A percentile compares a stretch with the other conserved stretches of the same genome.
These are phyloP conservation scores for Elysia crispata DNA, from an alignment of 2,888 invertebrate genomes.

Conservation along the genomic window DNA sequence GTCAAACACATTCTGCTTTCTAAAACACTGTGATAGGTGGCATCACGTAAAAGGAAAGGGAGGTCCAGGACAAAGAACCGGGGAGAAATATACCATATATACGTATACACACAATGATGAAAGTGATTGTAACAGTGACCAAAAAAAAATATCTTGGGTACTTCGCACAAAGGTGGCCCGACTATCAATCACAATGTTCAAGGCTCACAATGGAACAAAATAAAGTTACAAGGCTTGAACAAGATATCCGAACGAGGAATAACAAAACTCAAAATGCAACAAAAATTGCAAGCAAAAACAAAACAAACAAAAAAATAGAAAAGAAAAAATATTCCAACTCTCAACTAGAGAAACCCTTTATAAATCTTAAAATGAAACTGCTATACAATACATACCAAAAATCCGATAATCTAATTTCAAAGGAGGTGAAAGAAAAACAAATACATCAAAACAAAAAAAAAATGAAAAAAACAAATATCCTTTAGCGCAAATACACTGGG, in stretches of 20 bases:
- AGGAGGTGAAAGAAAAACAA: conserved; percentile 43
- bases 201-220: not conserved
- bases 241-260: not conserved
- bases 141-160: not conserved
- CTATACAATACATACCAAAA: conserved; percentile 66
- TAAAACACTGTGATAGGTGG: too few species aligned
- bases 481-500: not conserved
- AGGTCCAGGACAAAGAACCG: too few species aligned
- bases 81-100: too few species aligned
- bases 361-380: not conserved
- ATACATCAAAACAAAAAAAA: not conserved
- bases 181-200: not conserved
- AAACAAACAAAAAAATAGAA: too few species aligned
- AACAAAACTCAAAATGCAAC: not conserved
- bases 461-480: conserved; percentile 14
- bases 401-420: conserved; percentile 67
- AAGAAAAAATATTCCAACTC: too few species aligned
- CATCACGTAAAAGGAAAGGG: too few species aligned
- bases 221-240: not conserved
- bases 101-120: too few species aligned
- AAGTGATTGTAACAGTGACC: not conserved
- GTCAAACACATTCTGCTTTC: too few species aligned
- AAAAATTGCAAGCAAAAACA: too few species aligned
- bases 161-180: not conserved
- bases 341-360: not conserved